phyloP scores from a whole-genome alignment of 2,797 vertebrate genomes.

The Enteromius unitaeniatus region DNA sequence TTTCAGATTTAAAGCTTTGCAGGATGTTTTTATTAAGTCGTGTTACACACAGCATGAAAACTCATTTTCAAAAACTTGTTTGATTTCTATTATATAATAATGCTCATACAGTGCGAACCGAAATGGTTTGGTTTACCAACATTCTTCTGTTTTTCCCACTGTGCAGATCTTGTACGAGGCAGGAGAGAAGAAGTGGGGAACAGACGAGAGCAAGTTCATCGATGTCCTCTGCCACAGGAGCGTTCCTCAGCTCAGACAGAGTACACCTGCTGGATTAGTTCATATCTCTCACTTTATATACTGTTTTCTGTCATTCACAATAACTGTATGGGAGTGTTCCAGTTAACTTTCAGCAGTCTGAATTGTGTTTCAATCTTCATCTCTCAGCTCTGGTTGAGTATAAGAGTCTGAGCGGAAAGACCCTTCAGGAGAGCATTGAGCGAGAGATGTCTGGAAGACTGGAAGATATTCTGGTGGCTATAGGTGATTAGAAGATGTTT shows the following conservation, averaged over 20 bases:
- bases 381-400: constrained; percentile 86
- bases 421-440: constrained; percentile 87
- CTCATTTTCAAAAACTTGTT: too few species aligned
- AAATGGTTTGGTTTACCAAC: neutral
- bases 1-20: too few species aligned
- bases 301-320: neutral
- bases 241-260: constrained; percentile 82
- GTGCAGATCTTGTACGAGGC: constrained; percentile 83
- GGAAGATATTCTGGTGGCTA: constrained; percentile 83
- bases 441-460: constrained; percentile 86
- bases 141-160: neutral
- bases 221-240: constrained; percentile 85
- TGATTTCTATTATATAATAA: neutral
- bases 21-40: too few species aligned
- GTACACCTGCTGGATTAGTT: constrained; percentile 60
- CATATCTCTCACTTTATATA: neutral
- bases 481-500: constrained; percentile 74
- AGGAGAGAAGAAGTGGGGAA: constrained; percentile 88
- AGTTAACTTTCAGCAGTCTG: too few species aligned
- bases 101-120: neutral
- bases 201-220: constrained; percentile 83
- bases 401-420: constrained; percentile 84
- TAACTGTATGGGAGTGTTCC: too few species aligned
- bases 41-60: too few species aligned
- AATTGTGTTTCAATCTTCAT: neutral